Conservation (phyloP, 2,113 vertebrate genomes). For the Nothobranchius kuhntae region DNA sequence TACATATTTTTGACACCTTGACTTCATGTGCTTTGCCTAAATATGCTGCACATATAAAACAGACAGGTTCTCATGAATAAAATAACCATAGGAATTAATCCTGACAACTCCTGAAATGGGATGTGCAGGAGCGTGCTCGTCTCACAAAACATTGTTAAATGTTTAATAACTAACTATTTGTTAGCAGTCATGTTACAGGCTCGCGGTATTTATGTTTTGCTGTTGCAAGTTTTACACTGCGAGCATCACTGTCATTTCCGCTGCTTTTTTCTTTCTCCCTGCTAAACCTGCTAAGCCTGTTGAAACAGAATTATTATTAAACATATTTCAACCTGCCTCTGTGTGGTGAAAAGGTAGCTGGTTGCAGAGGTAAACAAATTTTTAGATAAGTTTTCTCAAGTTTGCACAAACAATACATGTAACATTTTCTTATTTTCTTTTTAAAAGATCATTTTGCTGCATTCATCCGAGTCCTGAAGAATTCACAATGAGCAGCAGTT, state of each 20-base stretch:
- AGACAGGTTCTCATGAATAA: neutral
- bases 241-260: neutral
- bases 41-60: neutral
- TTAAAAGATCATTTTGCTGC: slow-evolving; percentile 9
- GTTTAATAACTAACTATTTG: neutral
- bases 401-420: neutral
- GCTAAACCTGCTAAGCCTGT: neutral
- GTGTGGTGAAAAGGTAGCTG: neutral
- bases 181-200: neutral
- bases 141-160: neutral
- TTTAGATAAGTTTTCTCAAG: no score
- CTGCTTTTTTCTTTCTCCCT: neutral
- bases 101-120: neutral
- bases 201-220: neutral
- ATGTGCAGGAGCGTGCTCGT: neutral
- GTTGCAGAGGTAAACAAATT: neutral
- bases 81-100: neutral
- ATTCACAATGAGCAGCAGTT: slow-evolving; percentile 51
- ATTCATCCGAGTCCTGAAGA: slow-evolving; percentile 38
- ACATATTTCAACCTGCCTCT: neutral
- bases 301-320: neutral
- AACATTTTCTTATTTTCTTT: neutral
- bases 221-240: neutral
- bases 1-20: no score
- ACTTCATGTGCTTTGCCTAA: no score